Conservation (phyloP, 2,113 vertebrate species). For the Hemichromis elongatus region DNA sequence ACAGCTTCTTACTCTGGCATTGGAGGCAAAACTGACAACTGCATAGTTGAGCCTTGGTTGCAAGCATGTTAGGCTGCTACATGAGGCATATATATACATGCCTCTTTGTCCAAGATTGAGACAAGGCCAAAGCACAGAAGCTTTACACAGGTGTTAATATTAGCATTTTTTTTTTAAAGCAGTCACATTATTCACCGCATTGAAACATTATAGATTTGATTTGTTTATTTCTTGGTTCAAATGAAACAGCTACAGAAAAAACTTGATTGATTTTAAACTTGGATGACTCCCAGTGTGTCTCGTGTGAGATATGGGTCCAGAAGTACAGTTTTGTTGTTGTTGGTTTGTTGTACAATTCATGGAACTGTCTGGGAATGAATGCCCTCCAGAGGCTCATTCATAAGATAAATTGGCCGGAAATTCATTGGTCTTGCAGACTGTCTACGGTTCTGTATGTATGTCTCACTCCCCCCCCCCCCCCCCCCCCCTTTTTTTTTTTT, state of each 20-base stretch:
- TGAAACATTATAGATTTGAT: not conserved
- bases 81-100: not conserved
- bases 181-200: not conserved
- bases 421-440: conserved; percentile 44
- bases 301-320: not conserved
- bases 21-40: not conserved
- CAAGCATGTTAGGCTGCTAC: not conserved
- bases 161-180: not conserved
- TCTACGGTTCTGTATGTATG: conserved; percentile 17
- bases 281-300: not conserved
- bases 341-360: conserved; percentile 35
- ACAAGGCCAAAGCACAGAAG: not conserved
- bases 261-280: too few relatives aligned
- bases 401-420: conserved; percentile 53
- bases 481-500: too few relatives aligned
- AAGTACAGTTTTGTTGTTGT: conserved; percentile 31
- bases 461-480: conserved; percentile 2
- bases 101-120: not conserved
- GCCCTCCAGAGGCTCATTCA: conserved; percentile 50
- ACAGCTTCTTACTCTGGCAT: not conserved
- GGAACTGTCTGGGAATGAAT: conserved; percentile 28
- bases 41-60: not conserved
- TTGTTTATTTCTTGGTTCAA: not conserved
- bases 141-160: not conserved
- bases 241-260: not conserved